These are phyloP conservation scores for Arrhopalites spinosus DNA, from an alignment of 2,888 invertebrate genomes.

Conservation along the genomic window DNA sequence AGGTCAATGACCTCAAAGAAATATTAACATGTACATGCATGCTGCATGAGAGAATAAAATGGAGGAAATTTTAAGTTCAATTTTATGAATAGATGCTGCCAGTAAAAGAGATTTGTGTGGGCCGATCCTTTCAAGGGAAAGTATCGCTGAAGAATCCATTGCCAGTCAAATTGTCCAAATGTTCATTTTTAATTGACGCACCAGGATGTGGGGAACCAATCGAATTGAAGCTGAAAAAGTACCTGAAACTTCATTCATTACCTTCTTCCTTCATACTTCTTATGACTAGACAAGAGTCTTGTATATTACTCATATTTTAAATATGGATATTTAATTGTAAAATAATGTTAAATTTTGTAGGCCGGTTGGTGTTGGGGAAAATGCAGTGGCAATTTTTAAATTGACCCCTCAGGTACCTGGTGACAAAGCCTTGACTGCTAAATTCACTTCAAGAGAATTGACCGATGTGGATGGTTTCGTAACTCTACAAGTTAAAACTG, in stretches of 20 bases:
- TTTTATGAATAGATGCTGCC: too few relatives aligned
- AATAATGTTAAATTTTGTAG: conserved; percentile 57
- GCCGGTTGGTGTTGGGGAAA: conserved; percentile 68
- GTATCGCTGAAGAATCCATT: conserved; percentile 80
- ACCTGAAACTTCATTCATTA: background rate
- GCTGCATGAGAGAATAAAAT: too few relatives aligned
- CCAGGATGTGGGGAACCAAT: conserved; percentile 77
- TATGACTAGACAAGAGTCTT: too few relatives aligned
- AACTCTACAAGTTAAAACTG: conserved; percentile 43
- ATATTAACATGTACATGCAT: too few relatives aligned
- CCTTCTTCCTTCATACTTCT: too few relatives aligned
- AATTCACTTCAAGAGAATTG: conserved; percentile 84
- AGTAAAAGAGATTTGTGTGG: conserved; percentile 60
- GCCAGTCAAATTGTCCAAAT: conserved; percentile 75
- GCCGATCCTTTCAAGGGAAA: conserved; percentile 65
- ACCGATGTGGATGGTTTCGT: conserved; percentile 85
- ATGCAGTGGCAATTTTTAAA: conserved; percentile 74
- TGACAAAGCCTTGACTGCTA: conserved; percentile 80
- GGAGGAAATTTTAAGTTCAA: too few relatives aligned
- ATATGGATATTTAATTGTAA: too few relatives aligned
- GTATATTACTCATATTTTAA: too few relatives aligned
- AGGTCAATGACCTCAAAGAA: too few relatives aligned
- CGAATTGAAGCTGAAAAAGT: conserved; percentile 71
- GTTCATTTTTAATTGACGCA: conserved; percentile 80
- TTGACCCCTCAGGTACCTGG: conserved; percentile 79